A percentile compares a stretch with the other conserved stretches of the same genome.
Evolutionary conservation across 1,140 invertebrate genomes (phyloP).

Genomic region (Pseudomyrmex concolor): DNA sequence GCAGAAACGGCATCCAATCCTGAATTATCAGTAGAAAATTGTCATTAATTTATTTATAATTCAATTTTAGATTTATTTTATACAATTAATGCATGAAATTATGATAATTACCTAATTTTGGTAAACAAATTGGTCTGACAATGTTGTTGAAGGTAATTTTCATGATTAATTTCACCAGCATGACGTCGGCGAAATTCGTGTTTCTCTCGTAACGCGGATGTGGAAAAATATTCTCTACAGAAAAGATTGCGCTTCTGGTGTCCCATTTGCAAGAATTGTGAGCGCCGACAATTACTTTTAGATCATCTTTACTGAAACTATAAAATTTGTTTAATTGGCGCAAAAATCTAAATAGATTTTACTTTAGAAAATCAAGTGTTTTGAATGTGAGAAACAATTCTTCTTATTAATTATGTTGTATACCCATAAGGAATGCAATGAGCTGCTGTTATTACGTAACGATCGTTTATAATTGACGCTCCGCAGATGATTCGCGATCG

Average conservation of each 20-base stretch:
- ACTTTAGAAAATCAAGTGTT: not conserved
- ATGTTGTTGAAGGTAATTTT: constrained; percentile 74
- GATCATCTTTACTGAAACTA: constrained; percentile 29
- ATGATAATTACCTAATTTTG: constrained; percentile 79
- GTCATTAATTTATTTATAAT: constrained; percentile 1
- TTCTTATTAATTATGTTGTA: not conserved
- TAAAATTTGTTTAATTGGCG: not conserved
- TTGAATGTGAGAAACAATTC: not conserved
- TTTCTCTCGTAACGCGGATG: constrained; percentile 22
- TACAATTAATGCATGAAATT: not conserved
- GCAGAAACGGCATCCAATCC: not conserved
- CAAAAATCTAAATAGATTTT: not conserved
- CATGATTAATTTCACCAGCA: constrained; percentile 81
- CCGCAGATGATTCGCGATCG: constrained; percentile 85
- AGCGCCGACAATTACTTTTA: constrained; percentile 32
- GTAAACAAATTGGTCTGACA: constrained; percentile 86
- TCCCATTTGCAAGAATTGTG: constrained; percentile 32
- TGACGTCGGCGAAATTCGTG: constrained; percentile 80
- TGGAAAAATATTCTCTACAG: constrained; percentile 14
- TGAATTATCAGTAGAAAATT: not conserved
- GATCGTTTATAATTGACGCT: constrained; percentile 85
- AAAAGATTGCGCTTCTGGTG: constrained; percentile 6
- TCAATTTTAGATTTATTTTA: not conserved
- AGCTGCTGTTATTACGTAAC: constrained; percentile 85
- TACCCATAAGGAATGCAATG: constrained; percentile 82